These are phyloP conservation scores for Sinella curviseta DNA, from an alignment of 1,140 invertebrate genomes.

Conservation along the genomic window DNA sequence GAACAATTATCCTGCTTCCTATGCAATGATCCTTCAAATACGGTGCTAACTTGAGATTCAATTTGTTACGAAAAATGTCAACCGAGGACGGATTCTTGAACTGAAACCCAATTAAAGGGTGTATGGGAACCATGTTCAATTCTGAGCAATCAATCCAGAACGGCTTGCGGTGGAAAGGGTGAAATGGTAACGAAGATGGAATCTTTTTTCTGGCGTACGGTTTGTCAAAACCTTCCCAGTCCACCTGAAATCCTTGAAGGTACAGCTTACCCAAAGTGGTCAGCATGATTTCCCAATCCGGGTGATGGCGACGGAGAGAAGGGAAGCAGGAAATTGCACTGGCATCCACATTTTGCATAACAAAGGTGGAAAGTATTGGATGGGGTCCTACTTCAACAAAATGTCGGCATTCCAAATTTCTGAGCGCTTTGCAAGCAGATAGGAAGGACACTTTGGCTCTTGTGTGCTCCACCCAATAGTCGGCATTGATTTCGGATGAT, in stretches of 20 bases:
- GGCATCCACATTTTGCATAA: neutral
- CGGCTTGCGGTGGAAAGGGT: neutral
- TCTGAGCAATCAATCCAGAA: neutral
- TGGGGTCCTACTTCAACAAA: neutral
- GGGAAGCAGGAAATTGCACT: neutral
- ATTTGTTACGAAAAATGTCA: neutral
- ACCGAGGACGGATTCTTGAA: neutral
- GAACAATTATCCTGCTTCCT: neutral
- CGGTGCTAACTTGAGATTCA: neutral
- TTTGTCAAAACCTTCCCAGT: neutral
- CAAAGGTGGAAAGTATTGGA: neutral
- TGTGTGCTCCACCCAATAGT: constrained; percentile 12
- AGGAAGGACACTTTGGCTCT: constrained; percentile 1
- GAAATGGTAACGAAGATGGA: neutral
- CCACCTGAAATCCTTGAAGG: neutral
- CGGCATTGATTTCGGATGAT: neutral
- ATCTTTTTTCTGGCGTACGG: neutral
- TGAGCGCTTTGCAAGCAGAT: constrained; percentile 17
- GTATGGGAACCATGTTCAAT: neutral
- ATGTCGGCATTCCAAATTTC: neutral
- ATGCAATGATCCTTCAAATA: constrained; percentile 14
- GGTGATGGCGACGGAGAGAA: neutral
- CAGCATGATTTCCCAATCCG: neutral
- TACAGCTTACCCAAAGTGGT: neutral
- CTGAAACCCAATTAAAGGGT: neutral